phyloP scores from a whole-genome alignment of 2,888 invertebrate species.

The Rhabditoides inermis region DNA sequence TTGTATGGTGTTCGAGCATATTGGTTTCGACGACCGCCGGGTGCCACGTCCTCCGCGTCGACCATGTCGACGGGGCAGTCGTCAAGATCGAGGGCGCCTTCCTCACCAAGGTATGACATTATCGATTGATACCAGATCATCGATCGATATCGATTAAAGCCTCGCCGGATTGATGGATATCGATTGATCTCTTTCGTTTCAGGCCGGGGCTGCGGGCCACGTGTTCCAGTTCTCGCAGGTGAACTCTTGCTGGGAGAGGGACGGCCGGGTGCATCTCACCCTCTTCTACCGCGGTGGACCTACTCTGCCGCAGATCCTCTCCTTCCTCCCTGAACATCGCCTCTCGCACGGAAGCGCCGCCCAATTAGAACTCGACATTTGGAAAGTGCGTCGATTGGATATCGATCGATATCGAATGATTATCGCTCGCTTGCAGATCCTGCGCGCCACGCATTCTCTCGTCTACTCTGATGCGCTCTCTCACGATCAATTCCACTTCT shows the following conservation, averaged over 20 bases:
- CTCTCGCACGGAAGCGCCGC: conserved; percentile 31
- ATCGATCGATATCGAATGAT: not conserved
- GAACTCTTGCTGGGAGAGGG: conserved; percentile 20
- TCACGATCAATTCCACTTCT: conserved; percentile 33
- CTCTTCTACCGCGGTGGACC: conserved; percentile 33
- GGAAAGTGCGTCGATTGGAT: conserved; percentile 14
- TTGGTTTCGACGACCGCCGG: conserved; percentile 34
- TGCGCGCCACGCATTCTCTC: conserved; percentile 1
- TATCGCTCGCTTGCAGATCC: conserved; percentile 10
- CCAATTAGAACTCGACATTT: conserved; percentile 30
- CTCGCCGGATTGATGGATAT: not conserved
- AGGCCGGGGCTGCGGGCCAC: conserved; percentile 16
- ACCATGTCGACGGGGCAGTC: conserved; percentile 8
- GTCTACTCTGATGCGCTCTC: conserved; percentile 19
- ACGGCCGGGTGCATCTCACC: conserved; percentile 16
- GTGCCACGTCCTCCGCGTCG: conserved; percentile 36
- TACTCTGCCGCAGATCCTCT: conserved; percentile 24
- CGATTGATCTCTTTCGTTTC: not conserved
- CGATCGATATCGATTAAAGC: too few species aligned
- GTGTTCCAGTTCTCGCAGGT: conserved; percentile 34
- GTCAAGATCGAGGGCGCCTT: conserved; percentile 27
- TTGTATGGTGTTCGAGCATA: conserved; percentile 34
- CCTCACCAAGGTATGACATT: conserved; percentile 32
- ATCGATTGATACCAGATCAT: too few species aligned
- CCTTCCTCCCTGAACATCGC: conserved; percentile 12